Base-by-base conservation (phyloP, 2,113 vertebrate genomes). In the human region DNA sequence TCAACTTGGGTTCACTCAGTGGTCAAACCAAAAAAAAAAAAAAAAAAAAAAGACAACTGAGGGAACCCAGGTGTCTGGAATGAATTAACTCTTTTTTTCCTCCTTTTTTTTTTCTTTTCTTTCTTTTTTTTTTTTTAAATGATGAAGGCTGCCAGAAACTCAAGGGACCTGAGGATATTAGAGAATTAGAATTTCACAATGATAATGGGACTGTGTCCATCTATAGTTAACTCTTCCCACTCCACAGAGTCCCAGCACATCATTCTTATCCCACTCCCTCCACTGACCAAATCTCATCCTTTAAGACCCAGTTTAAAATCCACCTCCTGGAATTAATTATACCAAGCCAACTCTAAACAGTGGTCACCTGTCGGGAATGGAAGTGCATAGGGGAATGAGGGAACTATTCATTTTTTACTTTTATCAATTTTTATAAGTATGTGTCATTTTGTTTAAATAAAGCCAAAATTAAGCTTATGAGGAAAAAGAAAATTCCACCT, bases 1-100 rank as follows among this genome's bases (percentile, higher is more conserved):
- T 57, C 64, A 75, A 84, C 90, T 86, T 52, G 90, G 78, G 98
- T 97, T 98, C 98, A 98, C 61, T 89, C 87, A 8, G 70, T 97
- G 96, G 97, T 98, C 97, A 98, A 93, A 90, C 48, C 50, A 78
- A 90, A 92, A 68, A 66, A 68, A 30, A 75, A 75, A 13, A 43
- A 27, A 76, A 61, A 50, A 40, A 91, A 18, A 80, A 94, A 68
- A 91, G 83, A 70, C 55, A 76, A 79, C 55, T 66, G 64, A 93
- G 95, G 57, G 66, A 92, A 97, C 93, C 87, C 95, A 97, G 96
- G 83, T 97, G 96, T 98, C 98, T 98, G 97, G 97, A 97, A 97
- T 95, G 87, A 97, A 97, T 98, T 95, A 97, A 90, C 61, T 78
- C 40, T 30, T 45, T 73, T 40, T 38, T 45, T 55, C 13, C n/a